Conservation (phyloP, 64 coral and sea anemone species). For the Orbicella faveolata region DNA sequence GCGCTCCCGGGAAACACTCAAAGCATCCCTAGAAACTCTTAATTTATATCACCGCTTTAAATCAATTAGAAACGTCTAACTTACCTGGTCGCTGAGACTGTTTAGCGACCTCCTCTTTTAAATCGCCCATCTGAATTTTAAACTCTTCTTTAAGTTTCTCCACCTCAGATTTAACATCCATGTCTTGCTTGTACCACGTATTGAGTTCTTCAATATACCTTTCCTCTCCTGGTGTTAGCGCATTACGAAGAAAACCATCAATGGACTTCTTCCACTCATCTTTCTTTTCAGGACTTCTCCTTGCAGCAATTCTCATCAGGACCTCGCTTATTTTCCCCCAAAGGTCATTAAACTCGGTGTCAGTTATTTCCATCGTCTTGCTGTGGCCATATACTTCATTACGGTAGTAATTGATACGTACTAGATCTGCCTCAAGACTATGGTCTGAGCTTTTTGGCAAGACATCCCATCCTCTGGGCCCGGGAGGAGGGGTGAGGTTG, state of each 20-base stretch:
- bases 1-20: no score
- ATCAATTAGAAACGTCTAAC: no score
- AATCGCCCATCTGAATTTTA: neutral
- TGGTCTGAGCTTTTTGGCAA: neutral
- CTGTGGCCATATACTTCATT: conserved; percentile 28
- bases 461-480: conserved; percentile 14
- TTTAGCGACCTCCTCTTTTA: neutral
- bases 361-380: conserved; percentile 22
- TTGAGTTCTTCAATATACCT: conserved; percentile 8
- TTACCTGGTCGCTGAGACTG: neutral
- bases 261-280: conserved; percentile 37
- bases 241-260: neutral
- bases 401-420: conserved; percentile 21
- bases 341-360: conserved; percentile 1
- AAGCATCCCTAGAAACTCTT: no score
- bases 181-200: conserved; percentile 11
- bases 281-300: conserved; percentile 8
- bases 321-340: conserved; percentile 16
- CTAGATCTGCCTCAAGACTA: conserved; percentile 5
- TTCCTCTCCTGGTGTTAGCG: conserved; percentile 2
- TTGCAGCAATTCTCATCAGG: conserved; percentile 13
- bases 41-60: no score
- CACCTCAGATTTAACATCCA: conserved; percentile 4
- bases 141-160: neutral
- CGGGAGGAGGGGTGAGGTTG: conserved; percentile 10